phyloP scores from a whole-genome alignment of 2,113 vertebrate species.

The Rhizomys pruinosus region DNA sequence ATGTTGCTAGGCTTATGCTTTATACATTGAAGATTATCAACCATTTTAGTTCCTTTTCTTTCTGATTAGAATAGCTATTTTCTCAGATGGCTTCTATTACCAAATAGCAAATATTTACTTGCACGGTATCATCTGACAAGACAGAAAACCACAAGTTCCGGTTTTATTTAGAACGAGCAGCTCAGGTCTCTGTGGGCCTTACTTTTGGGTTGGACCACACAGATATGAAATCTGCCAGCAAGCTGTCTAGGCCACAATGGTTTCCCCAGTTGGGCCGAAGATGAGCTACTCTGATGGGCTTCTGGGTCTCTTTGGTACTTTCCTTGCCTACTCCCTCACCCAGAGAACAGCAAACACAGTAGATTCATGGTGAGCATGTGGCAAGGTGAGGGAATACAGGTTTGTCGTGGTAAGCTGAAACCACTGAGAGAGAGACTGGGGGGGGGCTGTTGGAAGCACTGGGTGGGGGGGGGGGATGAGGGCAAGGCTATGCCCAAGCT shows the following conservation, averaged over 20 bases:
- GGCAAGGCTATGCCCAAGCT: neutral
- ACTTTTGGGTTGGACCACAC: neutral
- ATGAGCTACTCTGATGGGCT: neutral
- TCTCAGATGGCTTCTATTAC: neutral
- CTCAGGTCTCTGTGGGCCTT: too few species aligned
- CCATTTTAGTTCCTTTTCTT: neutral
- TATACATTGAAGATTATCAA: neutral
- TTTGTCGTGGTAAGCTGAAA: neutral
- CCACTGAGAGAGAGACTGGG: neutral
- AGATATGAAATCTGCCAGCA: too few species aligned
- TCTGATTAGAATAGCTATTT: neutral
- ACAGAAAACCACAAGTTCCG: neutral
- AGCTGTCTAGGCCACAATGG: neutral
- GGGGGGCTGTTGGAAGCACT: neutral
- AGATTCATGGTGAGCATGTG: neutral
- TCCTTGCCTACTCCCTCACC: neutral
- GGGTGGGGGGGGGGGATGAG: fast-evolving
- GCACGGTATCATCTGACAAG: neutral
- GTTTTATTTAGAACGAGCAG: neutral
- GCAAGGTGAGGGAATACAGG: too few species aligned
- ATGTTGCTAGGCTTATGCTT: neutral
- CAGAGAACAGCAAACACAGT: neutral
- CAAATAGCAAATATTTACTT: neutral
- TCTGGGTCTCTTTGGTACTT: neutral
- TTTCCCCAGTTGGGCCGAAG: neutral